Percentiles rank a stretch among this genome's conserved stretches.
These are phyloP conservation scores for Trematocara variabile DNA, from an alignment of 2,113 vertebrate genomes.

Conservation along the genomic window DNA sequence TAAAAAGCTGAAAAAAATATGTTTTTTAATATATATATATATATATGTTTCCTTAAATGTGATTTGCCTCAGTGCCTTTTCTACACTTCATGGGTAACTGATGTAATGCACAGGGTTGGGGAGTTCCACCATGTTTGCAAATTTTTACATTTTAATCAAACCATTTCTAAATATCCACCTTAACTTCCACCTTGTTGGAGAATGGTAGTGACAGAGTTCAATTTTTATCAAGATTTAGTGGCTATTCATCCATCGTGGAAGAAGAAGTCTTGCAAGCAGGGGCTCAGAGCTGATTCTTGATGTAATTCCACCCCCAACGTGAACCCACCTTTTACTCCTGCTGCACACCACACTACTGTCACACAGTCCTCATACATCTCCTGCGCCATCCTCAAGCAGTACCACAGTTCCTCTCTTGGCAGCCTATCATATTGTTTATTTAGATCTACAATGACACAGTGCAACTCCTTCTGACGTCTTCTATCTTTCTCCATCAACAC, in stretches of 20 bases:
- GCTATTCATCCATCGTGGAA: neutral
- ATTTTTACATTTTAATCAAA: rapidly evolving
- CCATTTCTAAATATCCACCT: neutral
- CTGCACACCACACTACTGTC: neutral
- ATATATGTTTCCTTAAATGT: neutral
- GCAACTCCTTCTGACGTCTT: neutral
- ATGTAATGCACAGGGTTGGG: neutral
- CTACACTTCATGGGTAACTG: neutral
- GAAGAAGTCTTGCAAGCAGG: neutral
- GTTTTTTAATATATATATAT: neutral
- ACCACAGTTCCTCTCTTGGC: neutral
- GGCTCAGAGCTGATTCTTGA: neutral
- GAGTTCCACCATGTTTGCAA: no score
- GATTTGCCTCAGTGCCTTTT: neutral
- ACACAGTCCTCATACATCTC: neutral
- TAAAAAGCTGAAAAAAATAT: neutral
- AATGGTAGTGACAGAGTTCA: neutral
- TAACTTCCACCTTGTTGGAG: neutral
- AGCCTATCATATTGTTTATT: neutral
- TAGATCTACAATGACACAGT: neutral
- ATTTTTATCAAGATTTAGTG: neutral
- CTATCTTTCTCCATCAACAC: neutral
- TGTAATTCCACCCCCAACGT: neutral
- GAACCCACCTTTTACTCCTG: neutral
- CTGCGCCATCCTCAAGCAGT: neutral